Conservation (phyloP, 2,797 vertebrate species). For the Garrulus glandarius region DNA sequence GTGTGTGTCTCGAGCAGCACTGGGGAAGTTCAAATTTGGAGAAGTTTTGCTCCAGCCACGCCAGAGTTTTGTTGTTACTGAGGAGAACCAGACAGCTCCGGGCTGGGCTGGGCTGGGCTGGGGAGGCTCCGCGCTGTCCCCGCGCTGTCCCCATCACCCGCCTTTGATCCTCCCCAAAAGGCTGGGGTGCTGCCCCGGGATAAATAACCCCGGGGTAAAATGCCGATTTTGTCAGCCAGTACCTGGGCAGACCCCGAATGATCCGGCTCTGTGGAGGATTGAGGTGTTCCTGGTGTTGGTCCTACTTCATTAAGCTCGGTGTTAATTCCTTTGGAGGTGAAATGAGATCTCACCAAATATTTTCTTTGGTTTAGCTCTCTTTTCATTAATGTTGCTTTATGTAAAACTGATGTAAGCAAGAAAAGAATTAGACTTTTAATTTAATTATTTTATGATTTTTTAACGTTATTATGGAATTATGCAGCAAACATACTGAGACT, state of each 20-base stretch:
- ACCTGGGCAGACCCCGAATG: neutral
- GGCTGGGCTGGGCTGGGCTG: no score
- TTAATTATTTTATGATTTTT: neutral
- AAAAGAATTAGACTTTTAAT: neutral
- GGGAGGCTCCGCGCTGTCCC: no score
- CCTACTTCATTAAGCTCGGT: neutral
- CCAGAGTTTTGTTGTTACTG: neutral
- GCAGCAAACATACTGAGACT: neutral
- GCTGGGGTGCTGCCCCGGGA: no score
- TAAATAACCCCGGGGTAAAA: neutral
- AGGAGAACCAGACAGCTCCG: neutral
- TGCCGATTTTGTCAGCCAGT: neutral
- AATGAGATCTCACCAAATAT: neutral
- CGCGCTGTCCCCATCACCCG: no score
- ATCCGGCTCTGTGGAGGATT: neutral
- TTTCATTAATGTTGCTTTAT: neutral
- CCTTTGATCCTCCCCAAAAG: no score
- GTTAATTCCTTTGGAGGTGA: neutral
- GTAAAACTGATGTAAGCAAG: neutral
- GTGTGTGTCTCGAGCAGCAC: neutral
- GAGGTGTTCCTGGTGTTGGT: neutral
- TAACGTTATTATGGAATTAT: neutral
- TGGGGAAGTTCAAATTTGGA: neutral
- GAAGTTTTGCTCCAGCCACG: neutral
- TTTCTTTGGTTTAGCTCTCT: neutral